phyloP scores from a whole-genome alignment of 2,113 vertebrate genomes.

The Catharus bicknelli region DNA sequence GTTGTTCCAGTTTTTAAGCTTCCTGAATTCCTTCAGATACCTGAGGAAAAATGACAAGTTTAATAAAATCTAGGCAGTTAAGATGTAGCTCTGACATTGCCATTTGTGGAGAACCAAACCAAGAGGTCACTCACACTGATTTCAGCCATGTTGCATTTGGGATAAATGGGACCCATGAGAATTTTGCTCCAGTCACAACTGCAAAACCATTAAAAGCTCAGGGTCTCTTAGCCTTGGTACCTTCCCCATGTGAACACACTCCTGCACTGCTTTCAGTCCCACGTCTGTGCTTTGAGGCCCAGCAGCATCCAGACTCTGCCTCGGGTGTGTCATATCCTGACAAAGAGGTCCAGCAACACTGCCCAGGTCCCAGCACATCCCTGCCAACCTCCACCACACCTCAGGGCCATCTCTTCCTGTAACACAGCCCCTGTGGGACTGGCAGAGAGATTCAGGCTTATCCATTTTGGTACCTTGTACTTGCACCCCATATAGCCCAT shows the following conservation, averaged over 20 bases:
- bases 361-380: background rate
- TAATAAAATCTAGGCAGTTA: background rate
- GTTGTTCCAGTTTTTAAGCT: background rate
- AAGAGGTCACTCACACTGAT: background rate
- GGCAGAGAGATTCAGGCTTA: background rate
- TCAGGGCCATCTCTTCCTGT: background rate
- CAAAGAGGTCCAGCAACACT: background rate
- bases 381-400: background rate
- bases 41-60: background rate
- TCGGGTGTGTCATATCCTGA: accelerated
- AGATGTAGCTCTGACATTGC: background rate
- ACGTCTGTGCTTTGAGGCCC: accelerated
- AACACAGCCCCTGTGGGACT: background rate
- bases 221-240: background rate
- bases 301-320: background rate
- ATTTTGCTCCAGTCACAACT: background rate
- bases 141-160: background rate
- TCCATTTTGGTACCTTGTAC: background rate
- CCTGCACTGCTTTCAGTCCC: background rate
- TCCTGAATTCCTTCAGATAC: background rate
- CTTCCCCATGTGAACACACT: accelerated
- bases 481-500: background rate
- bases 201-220: background rate
- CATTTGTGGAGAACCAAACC: background rate
- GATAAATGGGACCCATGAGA: background rate